Percentiles rank a stretch among this genome's conserved stretches.
phyloP scores from a whole-genome alignment of 2,113 vertebrate species.

The Chinchilla lanigera region DNA sequence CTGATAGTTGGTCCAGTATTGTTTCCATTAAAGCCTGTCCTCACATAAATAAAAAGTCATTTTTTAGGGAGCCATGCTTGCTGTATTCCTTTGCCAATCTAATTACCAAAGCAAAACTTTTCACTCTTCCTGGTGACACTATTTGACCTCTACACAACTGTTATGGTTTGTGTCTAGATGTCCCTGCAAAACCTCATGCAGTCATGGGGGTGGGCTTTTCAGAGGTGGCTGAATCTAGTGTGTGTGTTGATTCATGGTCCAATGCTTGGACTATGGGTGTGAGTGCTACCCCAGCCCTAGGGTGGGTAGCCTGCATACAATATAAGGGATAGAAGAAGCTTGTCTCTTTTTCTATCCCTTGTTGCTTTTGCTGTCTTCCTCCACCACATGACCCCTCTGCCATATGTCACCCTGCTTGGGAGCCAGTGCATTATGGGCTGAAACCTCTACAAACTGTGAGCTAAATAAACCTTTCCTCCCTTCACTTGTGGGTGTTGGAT shows the following conservation, averaged over 20 bases:
- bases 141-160: background rate
- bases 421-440: background rate
- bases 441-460: background rate
- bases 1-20: background rate
- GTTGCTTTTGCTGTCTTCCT: background rate
- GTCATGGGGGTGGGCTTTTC: background rate
- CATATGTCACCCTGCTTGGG: background rate
- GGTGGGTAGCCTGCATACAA: background rate
- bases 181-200: background rate
- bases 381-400: background rate
- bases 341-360: background rate
- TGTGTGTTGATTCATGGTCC: background rate
- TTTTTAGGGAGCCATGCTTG: background rate
- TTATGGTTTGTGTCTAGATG: background rate
- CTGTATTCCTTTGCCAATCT: slow-evolving; percentile 3
- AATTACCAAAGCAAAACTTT: background rate
- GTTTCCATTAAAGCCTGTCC: background rate
- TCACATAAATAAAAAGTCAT: slow-evolving; percentile 41
- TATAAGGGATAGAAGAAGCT: background rate
- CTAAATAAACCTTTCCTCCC: background rate
- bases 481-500: background rate
- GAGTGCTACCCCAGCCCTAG: background rate
- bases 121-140: background rate
- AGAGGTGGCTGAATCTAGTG: background rate
- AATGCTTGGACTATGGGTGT: background rate